A percentile compares a stretch with the other conserved stretches of the same genome.
These are phyloP conservation scores for Triplophysa tibetana DNA, from an alignment of 2,113 vertebrate genomes.

Conservation along the genomic window DNA sequence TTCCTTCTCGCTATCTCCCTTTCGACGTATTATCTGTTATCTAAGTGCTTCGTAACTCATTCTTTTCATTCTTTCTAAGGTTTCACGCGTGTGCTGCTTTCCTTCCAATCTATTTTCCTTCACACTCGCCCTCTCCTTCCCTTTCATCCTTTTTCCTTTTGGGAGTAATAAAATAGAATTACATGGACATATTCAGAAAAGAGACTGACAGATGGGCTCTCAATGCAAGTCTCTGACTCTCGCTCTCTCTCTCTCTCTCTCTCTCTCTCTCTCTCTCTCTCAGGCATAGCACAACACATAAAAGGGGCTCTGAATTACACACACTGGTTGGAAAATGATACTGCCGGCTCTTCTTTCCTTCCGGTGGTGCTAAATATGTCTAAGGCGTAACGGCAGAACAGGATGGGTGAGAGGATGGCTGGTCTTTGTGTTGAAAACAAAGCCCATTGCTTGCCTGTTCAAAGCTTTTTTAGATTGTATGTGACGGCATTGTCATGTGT, in stretches of 20 bases:
- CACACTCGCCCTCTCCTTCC: background rate
- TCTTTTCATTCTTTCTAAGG: conserved; percentile 6
- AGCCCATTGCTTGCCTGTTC: conserved; percentile 1
- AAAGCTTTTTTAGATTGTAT: background rate
- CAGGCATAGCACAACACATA: background rate
- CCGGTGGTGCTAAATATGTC: conserved; percentile 28
- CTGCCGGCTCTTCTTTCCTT: conserved; percentile 31
- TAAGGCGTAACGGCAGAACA: conserved; percentile 6
- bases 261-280: conserved; percentile 1
- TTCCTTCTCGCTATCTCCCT: background rate
- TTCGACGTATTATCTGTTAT: background rate
- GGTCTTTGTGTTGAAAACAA: conserved; percentile 43
- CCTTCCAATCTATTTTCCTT: conserved; percentile 10
- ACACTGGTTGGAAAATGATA: conserved; percentile 27
- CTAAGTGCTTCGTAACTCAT: background rate
- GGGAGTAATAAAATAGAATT: conserved; percentile 35
- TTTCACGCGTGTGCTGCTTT: conserved; percentile 8
- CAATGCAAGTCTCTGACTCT: background rate
- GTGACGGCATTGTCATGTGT: background rate
- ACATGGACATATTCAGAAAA: conserved; percentile 32
- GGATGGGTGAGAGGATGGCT: conserved; percentile 1
- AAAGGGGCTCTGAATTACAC: conserved; percentile 38
- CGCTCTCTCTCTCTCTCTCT: background rate
- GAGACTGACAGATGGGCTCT: conserved; percentile 36
- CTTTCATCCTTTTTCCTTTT: background rate